A percentile compares a stretch with the other conserved stretches of the same genome.
Evolutionary conservation across 92 coral and sea anemone genomes (phyloP).

Genomic region (Hydrozoanthus gracilis): DNA sequence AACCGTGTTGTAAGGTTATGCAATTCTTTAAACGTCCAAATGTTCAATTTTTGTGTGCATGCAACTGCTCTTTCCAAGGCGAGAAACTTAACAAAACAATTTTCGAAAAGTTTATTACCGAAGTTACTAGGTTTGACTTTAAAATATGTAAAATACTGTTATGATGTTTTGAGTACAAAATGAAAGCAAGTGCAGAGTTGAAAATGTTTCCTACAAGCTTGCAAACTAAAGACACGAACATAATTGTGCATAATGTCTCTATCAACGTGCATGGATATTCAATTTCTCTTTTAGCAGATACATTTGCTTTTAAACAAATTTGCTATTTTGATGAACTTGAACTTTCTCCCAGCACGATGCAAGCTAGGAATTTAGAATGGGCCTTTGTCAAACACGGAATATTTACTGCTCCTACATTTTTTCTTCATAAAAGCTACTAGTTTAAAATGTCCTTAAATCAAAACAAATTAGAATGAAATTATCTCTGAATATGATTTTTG

Average conservation of each 20-base stretch:
- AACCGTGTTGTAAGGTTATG: too few relatives aligned
- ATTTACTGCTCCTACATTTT: not conserved
- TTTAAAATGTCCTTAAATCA: not conserved
- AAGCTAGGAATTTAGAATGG: conserved; percentile 13
- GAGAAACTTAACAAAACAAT: too few relatives aligned
- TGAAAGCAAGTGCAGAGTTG: too few relatives aligned
- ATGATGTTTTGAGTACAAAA: too few relatives aligned
- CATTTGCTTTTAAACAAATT: conserved; percentile 4
- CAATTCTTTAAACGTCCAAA: too few relatives aligned
- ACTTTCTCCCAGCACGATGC: conserved; percentile 45
- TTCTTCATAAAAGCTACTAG: not conserved
- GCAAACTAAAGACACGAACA: not conserved
- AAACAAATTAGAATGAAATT: not conserved
- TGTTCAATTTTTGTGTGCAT: not conserved
- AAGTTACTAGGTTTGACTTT: too few relatives aligned
- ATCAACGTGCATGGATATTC: not conserved
- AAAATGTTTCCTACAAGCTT: too few relatives aligned
- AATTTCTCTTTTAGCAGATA: not conserved
- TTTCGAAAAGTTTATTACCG: too few relatives aligned
- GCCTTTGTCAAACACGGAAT: conserved; percentile 16
- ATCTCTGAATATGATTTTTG: not conserved
- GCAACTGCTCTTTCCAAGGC: too few relatives aligned
- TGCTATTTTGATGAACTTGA: conserved; percentile 24
- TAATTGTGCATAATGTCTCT: not conserved
- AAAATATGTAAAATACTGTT: too few relatives aligned